Evolutionary conservation across 2,113 vertebrate species (phyloP).

Genomic region (human (Homo sapiens)): GRCh38 chr1:61383501-61384000

Average conservation of each 20-base stretch:
- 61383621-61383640: neutral
- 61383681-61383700: too few species aligned
- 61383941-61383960: conserved; percentile 76
- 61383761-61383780: conserved; percentile 32
- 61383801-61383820: conserved; percentile 49
- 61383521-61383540: neutral
- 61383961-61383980: conserved; percentile 77
- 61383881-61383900: conserved; percentile 63
- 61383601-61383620: neutral
- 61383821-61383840: conserved; percentile 47
- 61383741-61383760: conserved; percentile 7
- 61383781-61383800: conserved; percentile 33
- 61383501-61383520: neutral
- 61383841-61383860: conserved; percentile 59
- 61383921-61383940: conserved; percentile 78
- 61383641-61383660: neutral
- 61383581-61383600: neutral
- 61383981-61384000: conserved; percentile 78
- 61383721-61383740: neutral
- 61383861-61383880: conserved; percentile 37
- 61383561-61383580: neutral
- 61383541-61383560: conserved; percentile 35
- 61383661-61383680: neutral
- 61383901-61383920: conserved; percentile 75
- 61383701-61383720: rapidly evolving